Percentiles rank a stretch among this genome's conserved stretches.
These are phyloP conservation scores for Conistra vaccinii DNA, from an alignment of 2,888 invertebrate genomes.

Conservation along the genomic window DNA sequence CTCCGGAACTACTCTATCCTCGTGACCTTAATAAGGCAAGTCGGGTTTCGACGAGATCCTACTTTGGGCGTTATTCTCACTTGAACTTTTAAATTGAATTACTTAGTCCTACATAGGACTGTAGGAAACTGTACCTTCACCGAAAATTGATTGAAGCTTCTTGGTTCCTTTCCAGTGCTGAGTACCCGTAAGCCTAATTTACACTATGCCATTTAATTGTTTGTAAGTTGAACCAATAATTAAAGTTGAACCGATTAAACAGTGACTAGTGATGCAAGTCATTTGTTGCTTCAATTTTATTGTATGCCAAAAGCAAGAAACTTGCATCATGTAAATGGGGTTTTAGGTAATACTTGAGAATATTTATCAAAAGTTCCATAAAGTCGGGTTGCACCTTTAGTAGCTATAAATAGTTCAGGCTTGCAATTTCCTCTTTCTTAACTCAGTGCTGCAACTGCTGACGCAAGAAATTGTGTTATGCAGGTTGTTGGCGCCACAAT, in stretches of 20 bases:
- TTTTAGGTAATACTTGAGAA: slow-evolving; percentile 31
- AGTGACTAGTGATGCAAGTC: neutral
- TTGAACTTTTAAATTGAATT: slow-evolving; percentile 64
- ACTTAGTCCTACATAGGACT: slow-evolving; percentile 37
- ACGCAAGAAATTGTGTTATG: slow-evolving; percentile 64
- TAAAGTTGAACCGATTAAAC: neutral
- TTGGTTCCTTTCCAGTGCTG: slow-evolving; percentile 22
- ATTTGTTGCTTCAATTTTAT: neutral
- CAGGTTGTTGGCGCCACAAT: slow-evolving; percentile 55
- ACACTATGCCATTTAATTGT: neutral
- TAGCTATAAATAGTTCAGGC: slow-evolving; percentile 62
- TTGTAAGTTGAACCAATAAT: neutral
- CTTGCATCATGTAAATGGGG: neutral
- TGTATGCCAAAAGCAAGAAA: no score
- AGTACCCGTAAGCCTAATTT: neutral
- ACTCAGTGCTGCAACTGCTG: slow-evolving; percentile 56
- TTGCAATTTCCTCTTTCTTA: slow-evolving; percentile 66
- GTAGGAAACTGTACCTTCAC: slow-evolving; percentile 12
- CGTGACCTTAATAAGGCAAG: slow-evolving; percentile 49
- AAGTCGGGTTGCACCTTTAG: slow-evolving; percentile 52
- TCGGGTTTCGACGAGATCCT: slow-evolving; percentile 36
- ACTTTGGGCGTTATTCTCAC: slow-evolving; percentile 53
- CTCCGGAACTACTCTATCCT: slow-evolving; percentile 36
- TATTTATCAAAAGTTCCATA: slow-evolving; percentile 63
- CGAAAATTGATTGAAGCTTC: slow-evolving; percentile 50